Conservation (phyloP, 2,888 invertebrate genomes). For the Folsomia manolachei region DNA sequence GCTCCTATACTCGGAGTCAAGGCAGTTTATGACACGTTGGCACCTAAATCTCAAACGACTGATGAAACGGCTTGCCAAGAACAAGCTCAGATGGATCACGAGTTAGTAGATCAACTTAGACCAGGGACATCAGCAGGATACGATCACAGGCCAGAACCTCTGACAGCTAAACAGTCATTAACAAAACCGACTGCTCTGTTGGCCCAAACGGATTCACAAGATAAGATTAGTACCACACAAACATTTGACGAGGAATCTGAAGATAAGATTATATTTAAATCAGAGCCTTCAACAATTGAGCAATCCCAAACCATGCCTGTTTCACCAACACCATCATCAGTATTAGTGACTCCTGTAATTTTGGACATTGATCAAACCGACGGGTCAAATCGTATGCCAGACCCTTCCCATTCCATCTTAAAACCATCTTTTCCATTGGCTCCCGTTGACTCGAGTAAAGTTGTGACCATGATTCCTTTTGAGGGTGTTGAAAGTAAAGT, state of each 20-base stretch:
- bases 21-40: constrained; percentile 20
- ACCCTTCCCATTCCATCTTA: too few species aligned
- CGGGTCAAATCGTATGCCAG: neutral
- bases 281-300: too few species aligned
- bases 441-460: neutral
- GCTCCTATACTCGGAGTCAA: constrained; percentile 61
- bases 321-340: neutral
- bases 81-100: neutral
- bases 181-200: too few species aligned
- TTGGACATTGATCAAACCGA: neutral
- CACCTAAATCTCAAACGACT: neutral
- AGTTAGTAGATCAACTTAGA: neutral
- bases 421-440: neutral
- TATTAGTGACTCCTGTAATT: neutral
- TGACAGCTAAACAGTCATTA: neutral
- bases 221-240: neutral
- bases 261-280: neutral
- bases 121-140: neutral
- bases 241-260: neutral
- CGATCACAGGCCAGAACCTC: neutral
- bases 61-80: neutral
- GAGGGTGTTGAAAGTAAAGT: neutral
- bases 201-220: neutral
- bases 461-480: too few species aligned
- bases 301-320: neutral